Evolutionary conservation across 2,797 vertebrate species (phyloP).

Genomic region (Gymnodraco acuticeps): DNA sequence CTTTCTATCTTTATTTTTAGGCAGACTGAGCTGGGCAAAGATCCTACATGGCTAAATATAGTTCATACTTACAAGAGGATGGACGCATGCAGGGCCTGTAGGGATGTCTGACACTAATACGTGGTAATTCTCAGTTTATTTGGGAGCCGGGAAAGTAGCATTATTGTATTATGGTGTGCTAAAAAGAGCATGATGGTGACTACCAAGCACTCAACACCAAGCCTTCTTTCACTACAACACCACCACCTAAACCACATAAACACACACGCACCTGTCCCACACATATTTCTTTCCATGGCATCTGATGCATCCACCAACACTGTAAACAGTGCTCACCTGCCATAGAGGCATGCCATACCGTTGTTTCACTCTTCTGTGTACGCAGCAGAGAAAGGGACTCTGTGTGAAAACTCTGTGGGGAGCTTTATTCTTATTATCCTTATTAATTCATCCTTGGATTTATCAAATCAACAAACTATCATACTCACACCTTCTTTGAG

Average conservation of each 20-base stretch:
- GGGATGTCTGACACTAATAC: constrained; percentile 76
- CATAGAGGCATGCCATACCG: constrained; percentile 11
- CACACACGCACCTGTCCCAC: constrained; percentile 52
- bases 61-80: constrained; percentile 56
- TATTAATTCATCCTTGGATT: no score
- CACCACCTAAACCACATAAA: constrained; percentile 13
- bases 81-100: constrained; percentile 65
- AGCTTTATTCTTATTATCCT: no score
- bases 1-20: constrained; percentile 78
- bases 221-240: not conserved
- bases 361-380: constrained; percentile 24
- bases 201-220: constrained; percentile 42
- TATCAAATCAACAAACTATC: constrained; percentile 21
- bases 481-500: not conserved
- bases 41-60: constrained; percentile 76
- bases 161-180: constrained; percentile 77
- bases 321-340: constrained; percentile 55
- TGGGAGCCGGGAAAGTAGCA: constrained; percentile 67
- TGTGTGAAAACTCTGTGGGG: not conserved
- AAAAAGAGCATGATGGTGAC: constrained; percentile 70
- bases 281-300: constrained; percentile 47
- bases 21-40: constrained; percentile 65
- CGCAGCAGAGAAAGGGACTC: not conserved
- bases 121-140: constrained; percentile 81
- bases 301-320: constrained; percentile 28